Conservation (phyloP, 2,888 invertebrate genomes). For the Aromia moschata region DNA sequence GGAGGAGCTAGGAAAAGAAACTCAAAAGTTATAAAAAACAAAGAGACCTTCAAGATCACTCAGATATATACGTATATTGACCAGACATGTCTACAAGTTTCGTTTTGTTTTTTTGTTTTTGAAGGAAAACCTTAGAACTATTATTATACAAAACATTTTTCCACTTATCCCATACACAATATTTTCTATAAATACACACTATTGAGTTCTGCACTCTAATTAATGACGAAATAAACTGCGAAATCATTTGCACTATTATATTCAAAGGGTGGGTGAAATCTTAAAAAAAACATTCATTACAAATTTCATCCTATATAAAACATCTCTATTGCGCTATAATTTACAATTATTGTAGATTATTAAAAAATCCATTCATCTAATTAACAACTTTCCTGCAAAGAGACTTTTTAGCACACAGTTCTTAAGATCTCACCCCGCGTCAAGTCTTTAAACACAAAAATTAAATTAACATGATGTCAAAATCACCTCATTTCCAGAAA, state of each 20-base stretch:
- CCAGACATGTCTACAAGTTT: slow-evolving; percentile 22
- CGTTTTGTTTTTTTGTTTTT: no score
- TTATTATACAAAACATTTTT: slow-evolving; percentile 19
- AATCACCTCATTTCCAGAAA: slow-evolving; percentile 17
- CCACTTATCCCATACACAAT: slow-evolving; percentile 23
- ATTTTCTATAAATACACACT: slow-evolving; percentile 21
- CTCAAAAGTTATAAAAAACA: slow-evolving; percentile 8
- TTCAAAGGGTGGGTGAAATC: neutral
- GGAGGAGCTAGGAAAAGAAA: slow-evolving; percentile 3
- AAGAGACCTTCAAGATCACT: slow-evolving; percentile 18
- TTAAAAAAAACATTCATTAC: slow-evolving; percentile 14
- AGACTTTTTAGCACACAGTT: neutral
- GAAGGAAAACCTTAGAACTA: slow-evolving; percentile 17
- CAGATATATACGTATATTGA: slow-evolving; percentile 24
- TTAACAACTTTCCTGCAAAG: neutral
- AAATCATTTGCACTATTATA: slow-evolving; percentile 15
- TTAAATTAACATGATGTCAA: slow-evolving; percentile 21
- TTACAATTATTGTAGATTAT: neutral
- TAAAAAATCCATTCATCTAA: neutral
- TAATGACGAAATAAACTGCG: slow-evolving; percentile 4
- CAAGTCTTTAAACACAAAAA: slow-evolving; percentile 21
- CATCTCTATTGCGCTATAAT: neutral
- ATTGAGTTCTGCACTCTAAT: slow-evolving; percentile 16
- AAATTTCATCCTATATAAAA: slow-evolving; percentile 5
- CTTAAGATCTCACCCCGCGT: slow-evolving; percentile 4